Base-by-base conservation (phyloP, 2,888 invertebrate species). In the Himalopsyche tibetana region DNA sequence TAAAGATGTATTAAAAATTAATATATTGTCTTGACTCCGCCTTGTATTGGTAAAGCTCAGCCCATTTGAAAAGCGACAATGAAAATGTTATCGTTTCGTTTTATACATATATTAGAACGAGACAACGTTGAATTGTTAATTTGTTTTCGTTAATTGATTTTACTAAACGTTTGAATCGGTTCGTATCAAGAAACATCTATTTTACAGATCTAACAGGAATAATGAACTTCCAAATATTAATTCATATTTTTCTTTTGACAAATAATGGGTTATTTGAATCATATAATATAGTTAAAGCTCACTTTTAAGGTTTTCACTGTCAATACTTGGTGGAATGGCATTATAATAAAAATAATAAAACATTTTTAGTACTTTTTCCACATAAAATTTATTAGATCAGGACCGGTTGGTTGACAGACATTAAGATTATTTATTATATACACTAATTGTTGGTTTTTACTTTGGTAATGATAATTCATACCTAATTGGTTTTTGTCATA, bases 1-100 rank as follows among this genome's bases (percentile, higher is more conserved):
- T 55, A 84, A 84, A 42, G 81, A 84, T 63, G 84, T 55, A 81
- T 81, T 84, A 84, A 84, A 84, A 81, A 63, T 84, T 81, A 84
- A 84, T 84, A 84, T 81, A 81, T 84, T 81, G 80, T 80, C 55
- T 19, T 42, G 56, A 80, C 84, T 84, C 84, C 84, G 69, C 80
- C 84, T 80, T 63, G 19, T 63, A 63, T 63, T 63, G 63, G 63
- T 63, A 63, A 63, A 19, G 63, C 63, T 63, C 63, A 63, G 63
- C 63, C 63, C 63, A 63, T 63, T 19, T 63, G 63, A 19, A 63
- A 19, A 11, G 19, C 28, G 28, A 28, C 63, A 15, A 5, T 19
- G 19, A 28, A 63, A 63, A 19, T 63, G 6, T 19, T 63, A 19
- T 19, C 19, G 63, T 63, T 63, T 63, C 63, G 11, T 8, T 63